Base-by-base conservation (phyloP, 2,113 vertebrate genomes). In the Parus major region DNA sequence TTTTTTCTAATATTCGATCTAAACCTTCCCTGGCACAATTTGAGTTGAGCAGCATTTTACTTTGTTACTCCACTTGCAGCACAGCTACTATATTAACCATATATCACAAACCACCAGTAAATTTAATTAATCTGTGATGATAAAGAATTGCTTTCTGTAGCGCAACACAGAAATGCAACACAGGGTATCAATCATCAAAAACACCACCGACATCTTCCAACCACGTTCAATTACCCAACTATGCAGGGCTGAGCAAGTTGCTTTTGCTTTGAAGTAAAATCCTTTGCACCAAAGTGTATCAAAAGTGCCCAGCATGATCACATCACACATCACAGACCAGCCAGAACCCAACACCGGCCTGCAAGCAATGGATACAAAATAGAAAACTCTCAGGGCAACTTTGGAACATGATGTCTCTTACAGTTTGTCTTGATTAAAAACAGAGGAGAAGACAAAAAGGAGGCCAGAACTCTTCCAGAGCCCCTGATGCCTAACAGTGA, bases 101-200 rank as follows among this genome's bases (percentile, higher is more conserved):
- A 82, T 3, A 76, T 21, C 23, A 85, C 65, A 64, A 83, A 65
- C 11, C 4, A 81, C 5, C 19, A 68, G 81, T 19, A 89, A 78
- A 70, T 24, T 75, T 1, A 91, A 44, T 47, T 78, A 55, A 19
- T 29, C 29, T 49, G 11, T 11, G 7, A 71, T 57, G 57, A 11
- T 12, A 33, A 78, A 70, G n/a, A 90, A 85, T 28, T 76, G 31
- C 35, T 53, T 88, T 60, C 60, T 52, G 31, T 27, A 75, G 19
- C 0, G 0, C 56, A 39, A 60, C 52, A 31, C 17, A 56, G 60
- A 39, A 39, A 39, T 0, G 0, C 56, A 39, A 60, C 52, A 31
- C 17, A 56, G 60, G 23, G 22, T 53, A 73, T 42, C 55, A 66
- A 22, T 66, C 80, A 49, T 17, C 35, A 92, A 75, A 44, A 82